Percentiles rank a stretch among this genome's conserved stretches.
Conservation (phyloP, 2,888 invertebrate genomes). For the Muschampia plurimacula region DNA sequence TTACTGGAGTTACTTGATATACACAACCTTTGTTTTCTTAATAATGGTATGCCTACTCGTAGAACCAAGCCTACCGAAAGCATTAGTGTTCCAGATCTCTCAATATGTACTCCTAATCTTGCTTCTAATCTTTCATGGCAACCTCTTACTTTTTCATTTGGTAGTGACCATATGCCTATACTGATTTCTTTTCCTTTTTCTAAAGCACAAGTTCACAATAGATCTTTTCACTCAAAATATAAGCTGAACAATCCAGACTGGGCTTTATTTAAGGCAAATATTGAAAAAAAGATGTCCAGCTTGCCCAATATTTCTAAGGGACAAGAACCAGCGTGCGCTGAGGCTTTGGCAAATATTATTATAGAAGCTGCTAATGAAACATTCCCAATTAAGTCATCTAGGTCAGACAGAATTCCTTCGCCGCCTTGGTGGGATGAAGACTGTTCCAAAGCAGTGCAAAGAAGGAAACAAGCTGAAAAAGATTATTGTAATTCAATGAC, state of each 20-base stretch:
- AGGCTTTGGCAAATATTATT: neutral
- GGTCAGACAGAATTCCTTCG: neutral
- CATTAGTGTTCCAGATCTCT: neutral
- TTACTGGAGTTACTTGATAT: neutral
- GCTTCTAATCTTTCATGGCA: conserved; percentile 4
- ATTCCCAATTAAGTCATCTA: neutral
- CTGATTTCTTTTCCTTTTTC: neutral
- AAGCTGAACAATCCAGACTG: conserved; percentile 1
- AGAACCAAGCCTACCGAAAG: neutral
- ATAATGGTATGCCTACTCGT: neutral
- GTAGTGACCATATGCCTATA: neutral
- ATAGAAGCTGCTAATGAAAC: neutral
- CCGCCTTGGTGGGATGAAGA: too few species aligned
- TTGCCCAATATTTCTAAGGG: neutral
- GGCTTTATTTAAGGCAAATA: neutral
- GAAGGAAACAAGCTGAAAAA: too few species aligned
- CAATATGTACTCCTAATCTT: neutral
- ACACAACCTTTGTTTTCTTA: neutral
- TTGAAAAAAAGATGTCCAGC: neutral
- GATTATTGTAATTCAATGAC: too few species aligned
- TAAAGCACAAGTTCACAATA: neutral
- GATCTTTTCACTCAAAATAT: neutral
- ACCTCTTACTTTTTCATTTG: neutral
- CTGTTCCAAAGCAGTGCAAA: too few species aligned
- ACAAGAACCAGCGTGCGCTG: neutral